Base-by-base conservation (phyloP, 2,113 vertebrate genomes). In the Seriola aureovittata region DNA sequence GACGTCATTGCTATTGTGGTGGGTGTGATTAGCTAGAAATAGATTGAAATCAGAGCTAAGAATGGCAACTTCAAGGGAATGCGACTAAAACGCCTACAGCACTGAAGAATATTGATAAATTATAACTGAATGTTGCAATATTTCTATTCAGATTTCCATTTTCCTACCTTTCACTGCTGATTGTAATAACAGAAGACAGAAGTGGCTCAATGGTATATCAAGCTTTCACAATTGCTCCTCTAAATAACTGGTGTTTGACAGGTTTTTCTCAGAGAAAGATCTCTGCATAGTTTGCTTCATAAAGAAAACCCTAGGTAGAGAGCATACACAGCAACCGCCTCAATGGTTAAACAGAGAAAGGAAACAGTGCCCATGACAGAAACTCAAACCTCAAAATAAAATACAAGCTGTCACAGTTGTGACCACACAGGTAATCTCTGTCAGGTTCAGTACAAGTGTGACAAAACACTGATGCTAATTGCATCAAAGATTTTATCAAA, bases 21-120 rank as follows among this genome's bases (percentile, higher is more conserved):
- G 74, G 83, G 75, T 69, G 80, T 81, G 81, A 85, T 88, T 60
- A 80, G 69, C 71, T 75, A 32, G 60, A 85, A 88, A 81, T 86
- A 82, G 78, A 73, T 46, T 48, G 17, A 52, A 85, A 86, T 78
- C 50, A 54, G 60, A 77, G 64, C 75, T 82, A 38, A 80, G 64
- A 67, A 65, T 62, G 74, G 34, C 72, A 57, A 74, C 54, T 73
- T 67, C 14, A 65, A 63, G 72, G 54, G 5, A 72, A 63, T 0
- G 2, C 14, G 48, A 77, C 50, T 13, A 34, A 36, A 59, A 75
- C 44, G 34, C 73, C 46, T 82, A n/a, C 19, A 76, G 71, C 52
- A 19, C 10, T 25, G 57, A 40, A 74, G 34, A 66, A 71, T 63
- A 67, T 40, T 70, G 72, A 79, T 69, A 34, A 66, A 71, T 74